phyloP scores from a whole-genome alignment of 2,113 vertebrate species.

The Tachysurus vachellii region DNA sequence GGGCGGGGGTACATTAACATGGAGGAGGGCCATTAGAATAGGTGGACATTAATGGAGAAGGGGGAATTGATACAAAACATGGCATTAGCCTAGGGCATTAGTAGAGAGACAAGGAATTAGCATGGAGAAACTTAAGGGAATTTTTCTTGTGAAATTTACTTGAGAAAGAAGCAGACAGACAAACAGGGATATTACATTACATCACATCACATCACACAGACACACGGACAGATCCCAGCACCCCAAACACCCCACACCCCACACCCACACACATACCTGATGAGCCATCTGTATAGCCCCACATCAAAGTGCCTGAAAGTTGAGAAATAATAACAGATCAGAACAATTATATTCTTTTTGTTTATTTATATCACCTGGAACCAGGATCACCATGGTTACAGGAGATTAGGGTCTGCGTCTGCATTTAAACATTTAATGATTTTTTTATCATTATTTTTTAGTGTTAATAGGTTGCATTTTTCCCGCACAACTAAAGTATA shows the following conservation, averaged over 20 bases:
- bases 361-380: not conserved
- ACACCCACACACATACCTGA: conserved; percentile 70
- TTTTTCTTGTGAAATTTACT: not conserved
- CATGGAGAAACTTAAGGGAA: not conserved
- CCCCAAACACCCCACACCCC: conserved; percentile 1
- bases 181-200: not conserved
- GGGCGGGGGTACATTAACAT: not conserved
- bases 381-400: too few species aligned
- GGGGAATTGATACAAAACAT: not conserved
- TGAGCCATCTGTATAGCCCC: conserved; percentile 79
- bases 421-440: not conserved
- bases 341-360: not conserved
- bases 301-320: conserved; percentile 75
- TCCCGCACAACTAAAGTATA: not conserved
- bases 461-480: not conserved
- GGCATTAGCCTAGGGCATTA: not conserved
- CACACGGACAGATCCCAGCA: not conserved
- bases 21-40: conserved; percentile 48
- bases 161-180: not conserved
- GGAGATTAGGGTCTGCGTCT: too few species aligned
- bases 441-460: not conserved
- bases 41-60: conserved; percentile 46
- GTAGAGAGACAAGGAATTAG: not conserved
- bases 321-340: conserved; percentile 45
- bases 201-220: not conserved